Conservation (phyloP, 2,797 vertebrate species). For the Labeo calbasu region DNA sequence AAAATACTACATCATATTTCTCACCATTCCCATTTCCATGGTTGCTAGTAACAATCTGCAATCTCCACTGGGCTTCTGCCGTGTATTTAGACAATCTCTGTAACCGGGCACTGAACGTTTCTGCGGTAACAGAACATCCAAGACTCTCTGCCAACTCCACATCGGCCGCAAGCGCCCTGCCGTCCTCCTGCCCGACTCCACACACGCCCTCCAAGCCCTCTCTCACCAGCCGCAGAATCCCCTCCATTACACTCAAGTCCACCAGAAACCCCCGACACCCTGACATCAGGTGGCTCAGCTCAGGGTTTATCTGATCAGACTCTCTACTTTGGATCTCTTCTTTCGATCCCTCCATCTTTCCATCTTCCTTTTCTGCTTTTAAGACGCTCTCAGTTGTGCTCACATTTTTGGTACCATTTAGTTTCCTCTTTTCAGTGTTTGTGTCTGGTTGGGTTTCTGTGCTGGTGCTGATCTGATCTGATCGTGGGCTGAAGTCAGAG, state of each 20-base stretch:
- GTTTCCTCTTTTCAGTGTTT: background rate
- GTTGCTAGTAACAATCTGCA: slow-evolving; percentile 91
- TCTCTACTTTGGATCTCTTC: slow-evolving; percentile 64
- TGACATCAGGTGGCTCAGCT: slow-evolving; percentile 83
- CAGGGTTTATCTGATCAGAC: slow-evolving; percentile 67
- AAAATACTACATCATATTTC: slow-evolving; percentile 37
- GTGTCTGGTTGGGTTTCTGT: slow-evolving; percentile 15
- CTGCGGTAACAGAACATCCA: slow-evolving; percentile 79
- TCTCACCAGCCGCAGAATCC: slow-evolving; percentile 87
- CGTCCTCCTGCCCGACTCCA: slow-evolving; percentile 76
- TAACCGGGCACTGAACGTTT: slow-evolving; percentile 81
- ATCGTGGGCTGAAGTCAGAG: slow-evolving; percentile 79
- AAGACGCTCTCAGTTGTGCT: background rate
- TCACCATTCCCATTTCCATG: slow-evolving; percentile 68
- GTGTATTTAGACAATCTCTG: slow-evolving; percentile 88
- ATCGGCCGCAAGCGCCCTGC: slow-evolving; percentile 68
- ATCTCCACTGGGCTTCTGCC: slow-evolving; percentile 94
- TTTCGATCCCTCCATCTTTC: slow-evolving; percentile 51
- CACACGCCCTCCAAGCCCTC: slow-evolving; percentile 85
- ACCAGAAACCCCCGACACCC: slow-evolving; percentile 85
- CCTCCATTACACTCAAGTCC: slow-evolving; percentile 82
- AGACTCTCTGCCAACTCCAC: slow-evolving; percentile 77
- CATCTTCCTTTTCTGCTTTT: slow-evolving; percentile 67
- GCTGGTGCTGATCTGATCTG: slow-evolving; percentile 52
- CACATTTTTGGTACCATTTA: slow-evolving; percentile 40